Evolutionary conservation across 2,113 vertebrate genomes (phyloP).

Genomic region (Phrynosoma blainvillii): DNA sequence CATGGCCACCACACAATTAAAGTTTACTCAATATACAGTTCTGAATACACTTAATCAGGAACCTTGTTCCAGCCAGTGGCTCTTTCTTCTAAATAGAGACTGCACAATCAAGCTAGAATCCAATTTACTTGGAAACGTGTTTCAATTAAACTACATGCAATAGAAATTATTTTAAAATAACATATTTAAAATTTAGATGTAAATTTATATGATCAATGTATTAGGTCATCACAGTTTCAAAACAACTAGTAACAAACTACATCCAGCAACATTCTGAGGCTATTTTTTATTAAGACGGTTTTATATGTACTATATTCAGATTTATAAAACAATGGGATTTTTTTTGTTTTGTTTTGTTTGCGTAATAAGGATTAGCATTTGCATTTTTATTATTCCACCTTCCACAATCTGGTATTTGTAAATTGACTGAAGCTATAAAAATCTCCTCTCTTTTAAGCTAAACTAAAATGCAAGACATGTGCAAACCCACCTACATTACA

Average conservation of each 20-base stretch:
- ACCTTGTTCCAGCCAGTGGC: neutral
- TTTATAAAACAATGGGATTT: neutral
- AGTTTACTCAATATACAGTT: neutral
- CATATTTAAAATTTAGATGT: neutral
- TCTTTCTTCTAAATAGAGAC: neutral
- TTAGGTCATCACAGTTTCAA: neutral
- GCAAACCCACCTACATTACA: rapidly evolving
- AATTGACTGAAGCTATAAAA: neutral
- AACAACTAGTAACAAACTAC: neutral
- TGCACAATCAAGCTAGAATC: neutral
- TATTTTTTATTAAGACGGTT: neutral
- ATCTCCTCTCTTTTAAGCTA: neutral
- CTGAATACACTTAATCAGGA: neutral
- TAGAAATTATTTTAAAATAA: neutral
- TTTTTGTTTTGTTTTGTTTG: too few species aligned
- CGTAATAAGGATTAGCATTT: neutral
- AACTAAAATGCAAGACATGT: neutral
- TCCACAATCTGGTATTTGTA: neutral
- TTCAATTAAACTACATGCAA: neutral
- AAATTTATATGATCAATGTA: neutral
- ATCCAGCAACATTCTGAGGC: neutral
- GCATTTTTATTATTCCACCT: neutral
- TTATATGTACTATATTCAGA: neutral
- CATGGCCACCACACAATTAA: neutral
- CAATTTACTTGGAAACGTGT: neutral